Evolutionary conservation across 2,113 vertebrate genomes (phyloP).

Genomic region (Callospermophilus lateralis): DNA sequence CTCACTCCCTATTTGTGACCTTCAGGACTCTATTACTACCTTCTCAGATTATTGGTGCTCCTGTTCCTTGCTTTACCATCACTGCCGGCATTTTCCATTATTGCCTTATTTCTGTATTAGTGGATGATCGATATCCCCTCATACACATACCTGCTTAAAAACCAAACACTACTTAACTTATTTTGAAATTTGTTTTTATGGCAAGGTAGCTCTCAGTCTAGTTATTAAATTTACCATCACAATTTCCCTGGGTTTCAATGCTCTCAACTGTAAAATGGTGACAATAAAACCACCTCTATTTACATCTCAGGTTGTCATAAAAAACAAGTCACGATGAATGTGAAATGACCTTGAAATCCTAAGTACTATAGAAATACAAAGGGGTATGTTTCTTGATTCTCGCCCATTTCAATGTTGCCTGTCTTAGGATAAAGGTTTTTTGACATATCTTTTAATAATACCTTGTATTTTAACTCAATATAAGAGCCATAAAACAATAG

Average conservation of each 20-base stretch:
- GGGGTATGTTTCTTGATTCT: background rate
- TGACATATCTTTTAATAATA: background rate
- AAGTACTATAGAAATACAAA: background rate
- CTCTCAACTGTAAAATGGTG: constrained; percentile 62
- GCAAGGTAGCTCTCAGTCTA: background rate
- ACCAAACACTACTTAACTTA: background rate
- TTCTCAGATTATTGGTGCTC: background rate
- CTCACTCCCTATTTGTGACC: background rate
- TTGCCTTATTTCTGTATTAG: background rate
- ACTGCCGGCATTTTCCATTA: background rate
- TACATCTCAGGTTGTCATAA: constrained; percentile 65
- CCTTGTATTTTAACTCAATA: background rate
- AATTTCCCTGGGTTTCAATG: constrained; percentile 41
- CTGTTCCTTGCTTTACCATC: background rate
- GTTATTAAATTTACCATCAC: constrained; percentile 56
- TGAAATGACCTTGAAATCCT: constrained; percentile 55
- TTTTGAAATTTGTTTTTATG: constrained; percentile 32
- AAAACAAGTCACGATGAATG: background rate
- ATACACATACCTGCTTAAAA: background rate
- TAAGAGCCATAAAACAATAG: background rate
- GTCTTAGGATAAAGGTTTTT: background rate
- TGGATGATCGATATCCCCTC: background rate
- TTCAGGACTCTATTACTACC: background rate
- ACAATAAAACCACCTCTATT: constrained; percentile 62
- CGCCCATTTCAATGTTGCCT: background rate